These are phyloP conservation scores for Ectemnius continuus DNA, from an alignment of 2,888 invertebrate species.

Conservation along the genomic window DNA sequence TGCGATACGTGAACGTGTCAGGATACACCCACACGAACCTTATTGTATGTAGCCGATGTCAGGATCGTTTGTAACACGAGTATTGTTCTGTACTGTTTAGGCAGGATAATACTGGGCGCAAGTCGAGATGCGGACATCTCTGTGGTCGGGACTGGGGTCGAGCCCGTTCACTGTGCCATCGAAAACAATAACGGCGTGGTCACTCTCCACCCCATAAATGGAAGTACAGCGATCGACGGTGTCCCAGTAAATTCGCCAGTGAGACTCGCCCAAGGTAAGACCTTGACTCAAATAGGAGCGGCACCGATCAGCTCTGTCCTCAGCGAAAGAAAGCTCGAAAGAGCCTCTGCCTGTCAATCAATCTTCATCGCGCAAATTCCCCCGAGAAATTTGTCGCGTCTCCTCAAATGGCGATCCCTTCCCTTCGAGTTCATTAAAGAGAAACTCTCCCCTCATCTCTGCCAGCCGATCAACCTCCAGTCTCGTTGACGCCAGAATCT, in stretches of 20 bases:
- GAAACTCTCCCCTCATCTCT: not conserved
- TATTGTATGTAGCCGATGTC: too few relatives aligned
- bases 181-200: constrained; percentile 91
- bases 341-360: constrained; percentile 9
- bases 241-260: constrained; percentile 85
- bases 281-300: constrained; percentile 54
- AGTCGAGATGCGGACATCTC: constrained; percentile 90
- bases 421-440: not conserved
- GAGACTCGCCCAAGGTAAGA: constrained; percentile 88
- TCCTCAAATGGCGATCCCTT: not conserved
- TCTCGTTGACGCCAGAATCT: not conserved
- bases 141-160: constrained; percentile 91
- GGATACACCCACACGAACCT: too few relatives aligned
- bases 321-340: constrained; percentile 14
- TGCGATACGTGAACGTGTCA: constrained; percentile 9
- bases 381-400: not conserved
- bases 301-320: constrained; percentile 13
- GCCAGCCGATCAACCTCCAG: not conserved
- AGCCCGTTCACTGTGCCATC: constrained; percentile 91
- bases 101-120: constrained; percentile 89
- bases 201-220: constrained; percentile 88
- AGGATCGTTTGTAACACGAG: too few relatives aligned
- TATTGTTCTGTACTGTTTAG: constrained; percentile 78
- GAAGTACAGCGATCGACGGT: constrained; percentile 87
- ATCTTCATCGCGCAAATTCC: not conserved